Evolutionary conservation across 53 echinoderm and acorn worm species (phyloP).

Genomic region (Holothuria scabra): DNA sequence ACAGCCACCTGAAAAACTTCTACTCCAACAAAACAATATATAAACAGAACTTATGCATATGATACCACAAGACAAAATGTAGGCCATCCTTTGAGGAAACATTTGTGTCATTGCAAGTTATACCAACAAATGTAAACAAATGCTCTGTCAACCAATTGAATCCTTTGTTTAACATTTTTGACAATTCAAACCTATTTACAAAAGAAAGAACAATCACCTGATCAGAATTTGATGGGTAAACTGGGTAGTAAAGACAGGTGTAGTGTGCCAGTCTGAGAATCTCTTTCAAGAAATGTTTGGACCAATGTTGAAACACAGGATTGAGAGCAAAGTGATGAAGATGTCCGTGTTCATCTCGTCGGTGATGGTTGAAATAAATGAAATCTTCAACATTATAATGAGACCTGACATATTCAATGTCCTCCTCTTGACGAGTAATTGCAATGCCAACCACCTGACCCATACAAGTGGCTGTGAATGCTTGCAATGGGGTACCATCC

Average conservation of each 20-base stretch:
- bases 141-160: too few species aligned
- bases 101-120: too few species aligned
- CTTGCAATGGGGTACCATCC: slow-evolving; percentile 95
- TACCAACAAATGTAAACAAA: too few species aligned
- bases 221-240: slow-evolving; percentile 60
- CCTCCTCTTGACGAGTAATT: slow-evolving; percentile 88
- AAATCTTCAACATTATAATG: slow-evolving; percentile 99
- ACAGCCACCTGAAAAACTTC: too few species aligned
- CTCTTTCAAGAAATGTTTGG: slow-evolving; percentile 93
- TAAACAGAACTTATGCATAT: too few species aligned
- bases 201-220: background rate
- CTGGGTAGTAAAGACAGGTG: slow-evolving; percentile 95
- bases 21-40: too few species aligned
- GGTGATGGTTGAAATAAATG: slow-evolving; percentile 98
- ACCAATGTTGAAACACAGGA: slow-evolving; percentile 91
- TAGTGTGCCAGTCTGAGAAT: slow-evolving; percentile 84
- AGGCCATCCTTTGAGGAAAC: too few species aligned
- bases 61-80: too few species aligned
- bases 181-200: too few species aligned
- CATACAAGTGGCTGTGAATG: slow-evolving; percentile 88
- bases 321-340: slow-evolving; percentile 95
- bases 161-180: too few species aligned
- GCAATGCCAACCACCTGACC: slow-evolving; percentile 93
- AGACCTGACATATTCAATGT: slow-evolving; percentile 95
- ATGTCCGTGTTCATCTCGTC: slow-evolving; percentile 95